Percentiles rank a stretch among this genome's conserved stretches.
These are phyloP conservation scores for Paramisgurnus dabryanus DNA, from an alignment of 2,113 vertebrate species.

Conservation along the genomic window DNA sequence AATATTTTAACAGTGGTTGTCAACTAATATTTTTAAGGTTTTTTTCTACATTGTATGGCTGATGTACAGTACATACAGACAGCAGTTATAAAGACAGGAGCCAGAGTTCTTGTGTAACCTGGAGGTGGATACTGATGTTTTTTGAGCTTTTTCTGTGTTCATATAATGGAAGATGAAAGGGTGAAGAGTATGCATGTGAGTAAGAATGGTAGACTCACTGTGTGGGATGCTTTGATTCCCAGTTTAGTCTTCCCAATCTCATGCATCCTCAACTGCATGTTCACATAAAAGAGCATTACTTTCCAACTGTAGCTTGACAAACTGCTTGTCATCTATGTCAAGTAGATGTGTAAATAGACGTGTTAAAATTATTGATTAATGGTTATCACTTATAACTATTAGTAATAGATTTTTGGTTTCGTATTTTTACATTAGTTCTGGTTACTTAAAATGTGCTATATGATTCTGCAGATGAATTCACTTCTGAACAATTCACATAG, in stretches of 20 bases:
- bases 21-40: too few species aligned
- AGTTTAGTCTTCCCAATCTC: background rate
- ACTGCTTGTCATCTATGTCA: too few species aligned
- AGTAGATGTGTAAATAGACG: too few species aligned
- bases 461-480: too few species aligned
- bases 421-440: too few species aligned
- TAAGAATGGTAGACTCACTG: background rate
- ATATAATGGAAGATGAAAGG: conserved; percentile 8
- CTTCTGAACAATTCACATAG: too few species aligned
- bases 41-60: background rate
- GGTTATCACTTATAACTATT: too few species aligned
- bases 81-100: conserved; percentile 11
- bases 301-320: background rate
- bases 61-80: conserved; percentile 4
- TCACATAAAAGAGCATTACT: background rate
- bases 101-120: background rate
- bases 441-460: too few species aligned
- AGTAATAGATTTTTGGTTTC: too few species aligned
- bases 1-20: too few species aligned
- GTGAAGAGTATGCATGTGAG: conserved; percentile 20
- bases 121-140: background rate
- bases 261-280: conserved; percentile 8
- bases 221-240: conserved; percentile 15
- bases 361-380: too few species aligned
- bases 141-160: background rate